A percentile compares a stretch with the other conserved stretches of the same genome.
Evolutionary conservation across 2,888 invertebrate genomes (phyloP).

Genomic region (Trissolcus brochymenae): DNA sequence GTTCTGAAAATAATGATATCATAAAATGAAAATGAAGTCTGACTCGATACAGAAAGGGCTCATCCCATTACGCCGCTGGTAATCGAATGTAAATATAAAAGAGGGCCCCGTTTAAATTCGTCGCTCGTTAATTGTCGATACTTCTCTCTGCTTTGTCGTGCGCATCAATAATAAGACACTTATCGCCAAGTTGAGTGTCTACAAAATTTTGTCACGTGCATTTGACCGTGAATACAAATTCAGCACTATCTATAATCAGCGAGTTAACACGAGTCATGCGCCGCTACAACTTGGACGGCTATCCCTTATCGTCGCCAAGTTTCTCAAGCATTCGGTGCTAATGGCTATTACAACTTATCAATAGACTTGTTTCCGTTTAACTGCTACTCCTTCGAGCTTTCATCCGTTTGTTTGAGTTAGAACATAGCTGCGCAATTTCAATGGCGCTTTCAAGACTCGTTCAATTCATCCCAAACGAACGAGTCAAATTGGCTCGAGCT

Average conservation of each 20-base stretch:
- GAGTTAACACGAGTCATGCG: conserved; percentile 44
- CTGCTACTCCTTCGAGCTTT: conserved; percentile 71
- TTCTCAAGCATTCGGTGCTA: conserved; percentile 49
- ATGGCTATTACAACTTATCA: conserved; percentile 63
- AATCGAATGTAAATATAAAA: conserved; percentile 43
- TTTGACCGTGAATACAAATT: conserved; percentile 44
- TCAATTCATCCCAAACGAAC: conserved; percentile 68
- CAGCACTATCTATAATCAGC: conserved; percentile 32
- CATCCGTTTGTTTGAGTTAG: conserved; percentile 70
- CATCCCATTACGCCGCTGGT: background rate
- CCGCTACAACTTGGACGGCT: conserved; percentile 31
- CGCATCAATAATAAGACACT: conserved; percentile 44
- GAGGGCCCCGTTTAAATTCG: conserved; percentile 28
- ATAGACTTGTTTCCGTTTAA: conserved; percentile 62
- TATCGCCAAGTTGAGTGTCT: conserved; percentile 17
- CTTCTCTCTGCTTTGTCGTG: conserved; percentile 18
- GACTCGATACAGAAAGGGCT: conserved; percentile 8
- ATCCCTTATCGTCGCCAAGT: conserved; percentile 53
- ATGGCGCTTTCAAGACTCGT: conserved; percentile 69
- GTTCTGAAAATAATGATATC: conserved; percentile 22
- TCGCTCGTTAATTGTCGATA: conserved; percentile 35
- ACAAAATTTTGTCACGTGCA: conserved; percentile 31
- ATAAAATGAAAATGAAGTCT: conserved; percentile 18
- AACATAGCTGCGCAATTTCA: conserved; percentile 68
- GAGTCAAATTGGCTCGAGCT: conserved; percentile 37